Evolutionary conservation across 2,888 invertebrate species (phyloP).

Genomic region (Gastracanthus pulcherrimus): DNA sequence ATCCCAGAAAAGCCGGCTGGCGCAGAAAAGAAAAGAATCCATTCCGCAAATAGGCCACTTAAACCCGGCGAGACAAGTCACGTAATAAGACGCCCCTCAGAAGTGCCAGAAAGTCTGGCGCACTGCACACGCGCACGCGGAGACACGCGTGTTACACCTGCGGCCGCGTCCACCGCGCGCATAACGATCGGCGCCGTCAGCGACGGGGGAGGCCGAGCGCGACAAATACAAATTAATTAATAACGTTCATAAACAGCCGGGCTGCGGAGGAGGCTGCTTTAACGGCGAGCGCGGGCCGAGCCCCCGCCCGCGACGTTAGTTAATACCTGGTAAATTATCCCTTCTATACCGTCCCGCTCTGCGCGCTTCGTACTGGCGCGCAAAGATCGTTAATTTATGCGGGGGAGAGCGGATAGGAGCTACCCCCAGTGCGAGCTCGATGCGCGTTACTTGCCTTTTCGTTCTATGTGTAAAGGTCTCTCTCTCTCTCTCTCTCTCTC

Average conservation of each 20-base stretch:
- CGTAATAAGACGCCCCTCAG: conserved; percentile 35
- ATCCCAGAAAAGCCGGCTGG: background rate
- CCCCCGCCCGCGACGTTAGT: conserved; percentile 64
- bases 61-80: conserved; percentile 9
- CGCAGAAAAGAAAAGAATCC: background rate
- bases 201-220: conserved; percentile 47
- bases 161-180: conserved; percentile 59
- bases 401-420: too few species aligned
- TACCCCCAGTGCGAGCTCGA: too few species aligned
- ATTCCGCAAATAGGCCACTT: conserved; percentile 28
- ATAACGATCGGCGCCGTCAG: conserved; percentile 65
- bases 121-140: background rate
- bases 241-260: conserved; percentile 69
- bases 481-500: background rate
- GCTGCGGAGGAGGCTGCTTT: conserved; percentile 62
- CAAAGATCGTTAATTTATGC: conserved; percentile 73
- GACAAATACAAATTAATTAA: conserved; percentile 74
- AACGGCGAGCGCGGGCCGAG: conserved; percentile 55
- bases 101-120: too few species aligned
- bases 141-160: conserved; percentile 11
- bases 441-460: too few species aligned
- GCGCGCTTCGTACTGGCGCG: conserved; percentile 64
- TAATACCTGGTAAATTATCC: conserved; percentile 73
- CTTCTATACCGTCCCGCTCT: too few species aligned
- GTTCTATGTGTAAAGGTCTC: too few species aligned